Percentiles rank a stretch among this genome's conserved stretches.
These are phyloP conservation scores for Papilio gigon DNA, from an alignment of 2,888 invertebrate genomes.

Conservation along the genomic window DNA sequence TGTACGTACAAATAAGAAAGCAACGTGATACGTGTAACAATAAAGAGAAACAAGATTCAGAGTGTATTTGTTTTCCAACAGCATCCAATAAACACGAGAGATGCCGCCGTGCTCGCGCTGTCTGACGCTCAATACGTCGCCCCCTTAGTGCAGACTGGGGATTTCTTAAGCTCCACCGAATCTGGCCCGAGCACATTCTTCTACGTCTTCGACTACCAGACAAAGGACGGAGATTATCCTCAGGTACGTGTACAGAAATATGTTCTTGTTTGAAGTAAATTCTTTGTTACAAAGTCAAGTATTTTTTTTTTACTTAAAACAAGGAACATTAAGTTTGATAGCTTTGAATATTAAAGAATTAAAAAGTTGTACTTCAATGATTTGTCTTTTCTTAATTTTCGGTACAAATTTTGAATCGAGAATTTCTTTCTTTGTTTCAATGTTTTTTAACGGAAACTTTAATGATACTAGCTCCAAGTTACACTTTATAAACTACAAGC, in stretches of 20 bases:
- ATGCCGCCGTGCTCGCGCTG: conserved; percentile 95
- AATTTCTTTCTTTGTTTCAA: no score
- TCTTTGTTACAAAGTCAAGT: background rate
- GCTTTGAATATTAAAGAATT: no score
- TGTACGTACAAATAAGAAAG: background rate
- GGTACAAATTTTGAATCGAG: no score
- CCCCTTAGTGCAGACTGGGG: conserved; percentile 93
- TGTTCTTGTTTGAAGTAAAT: background rate
- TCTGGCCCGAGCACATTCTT: conserved; percentile 90
- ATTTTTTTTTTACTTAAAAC: background rate
- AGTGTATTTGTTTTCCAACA: conserved; percentile 57
- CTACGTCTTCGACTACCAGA: conserved; percentile 96
- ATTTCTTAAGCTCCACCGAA: conserved; percentile 84
- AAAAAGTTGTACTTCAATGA: no score
- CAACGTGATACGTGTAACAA: conserved; percentile 16
- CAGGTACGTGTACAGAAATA: conserved; percentile 81
- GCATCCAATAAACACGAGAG: conserved; percentile 94
- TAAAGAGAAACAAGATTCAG: conserved; percentile 27
- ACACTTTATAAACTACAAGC: no score
- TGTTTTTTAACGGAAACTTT: no score
- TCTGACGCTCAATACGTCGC: conserved; percentile 98
- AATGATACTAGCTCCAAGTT: no score
- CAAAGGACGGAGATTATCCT: conserved; percentile 94
- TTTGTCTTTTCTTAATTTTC: no score
- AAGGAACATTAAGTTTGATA: no score